A percentile compares a stretch with the other conserved stretches of the same genome.
Evolutionary conservation across 1,140 invertebrate genomes (phyloP).

Genomic region (Calliphora vicina): DNA sequence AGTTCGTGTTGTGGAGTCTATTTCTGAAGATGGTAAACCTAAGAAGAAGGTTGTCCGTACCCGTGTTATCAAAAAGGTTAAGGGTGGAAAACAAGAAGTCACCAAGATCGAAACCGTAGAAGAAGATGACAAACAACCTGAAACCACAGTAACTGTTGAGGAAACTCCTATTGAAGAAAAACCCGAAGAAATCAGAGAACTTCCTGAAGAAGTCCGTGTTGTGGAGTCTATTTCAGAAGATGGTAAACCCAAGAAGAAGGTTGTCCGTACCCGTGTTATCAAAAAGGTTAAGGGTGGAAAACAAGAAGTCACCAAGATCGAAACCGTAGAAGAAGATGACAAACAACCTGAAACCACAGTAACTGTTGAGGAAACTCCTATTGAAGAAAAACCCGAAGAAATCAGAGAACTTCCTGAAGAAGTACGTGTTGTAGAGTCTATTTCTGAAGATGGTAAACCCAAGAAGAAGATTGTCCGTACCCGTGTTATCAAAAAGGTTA

Average conservation of each 20-base stretch:
- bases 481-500: conserved; percentile 49
- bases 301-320: conserved; percentile 51
- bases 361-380: conserved; percentile 39
- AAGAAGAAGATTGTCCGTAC: conserved; percentile 43
- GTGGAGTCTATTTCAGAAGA: conserved; percentile 36
- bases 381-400: conserved; percentile 43
- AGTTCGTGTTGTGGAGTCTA: conserved; percentile 38
- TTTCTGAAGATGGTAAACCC: conserved; percentile 34
- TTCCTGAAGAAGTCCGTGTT: conserved; percentile 33
- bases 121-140: conserved; percentile 56
- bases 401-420: conserved; percentile 44
- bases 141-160: conserved; percentile 50
- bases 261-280: conserved; percentile 53
- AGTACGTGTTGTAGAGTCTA: conserved; percentile 38
- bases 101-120: conserved; percentile 59
- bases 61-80: conserved; percentile 49
- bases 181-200: conserved; percentile 5
- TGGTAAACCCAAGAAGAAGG: conserved; percentile 49
- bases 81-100: conserved; percentile 52
- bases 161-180: conserved; percentile 24
- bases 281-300: conserved; percentile 48
- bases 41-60: conserved; percentile 43
- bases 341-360: conserved; percentile 49
- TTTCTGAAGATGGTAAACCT: conserved; percentile 32
- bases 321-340: conserved; percentile 52